Evolutionary conservation across 2,888 invertebrate species (phyloP).

Genomic region (Chrysopilus asiliformis): DNA sequence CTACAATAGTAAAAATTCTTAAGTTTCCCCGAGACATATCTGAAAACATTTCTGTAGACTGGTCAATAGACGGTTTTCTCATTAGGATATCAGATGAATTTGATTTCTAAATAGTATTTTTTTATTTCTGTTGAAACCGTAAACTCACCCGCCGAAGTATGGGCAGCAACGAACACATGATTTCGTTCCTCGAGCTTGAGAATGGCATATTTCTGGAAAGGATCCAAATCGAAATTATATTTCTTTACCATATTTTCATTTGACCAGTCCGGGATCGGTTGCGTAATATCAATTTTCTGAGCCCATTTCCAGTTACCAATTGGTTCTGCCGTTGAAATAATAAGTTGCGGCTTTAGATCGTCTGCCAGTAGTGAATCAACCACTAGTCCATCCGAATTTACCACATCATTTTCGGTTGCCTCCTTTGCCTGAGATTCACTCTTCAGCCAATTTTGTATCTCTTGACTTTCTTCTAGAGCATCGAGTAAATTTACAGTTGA

Average conservation of each 20-base stretch:
- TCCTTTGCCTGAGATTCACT: slow-evolving; percentile 10
- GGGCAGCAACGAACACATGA: slow-evolving; percentile 97
- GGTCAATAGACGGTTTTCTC: too few species aligned
- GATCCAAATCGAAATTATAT: slow-evolving; percentile 87
- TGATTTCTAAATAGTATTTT: not conserved
- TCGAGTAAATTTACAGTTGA: slow-evolving; percentile 29
- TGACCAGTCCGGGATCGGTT: slow-evolving; percentile 68
- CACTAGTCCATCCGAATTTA: slow-evolving; percentile 23
- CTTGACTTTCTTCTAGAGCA: slow-evolving; percentile 27
- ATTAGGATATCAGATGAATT: not conserved
- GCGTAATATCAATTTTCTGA: slow-evolving; percentile 67
- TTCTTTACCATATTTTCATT: slow-evolving; percentile 66
- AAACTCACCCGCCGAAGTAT: slow-evolving; percentile 78
- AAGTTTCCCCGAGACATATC: too few species aligned
- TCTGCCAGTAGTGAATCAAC: slow-evolving; percentile 28
- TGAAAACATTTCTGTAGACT: too few species aligned
- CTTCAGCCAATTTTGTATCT: slow-evolving; percentile 29
- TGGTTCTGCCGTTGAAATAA: slow-evolving; percentile 26
- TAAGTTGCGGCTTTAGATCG: slow-evolving; percentile 1
- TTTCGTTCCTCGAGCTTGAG: slow-evolving; percentile 84
- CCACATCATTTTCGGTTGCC: slow-evolving; percentile 1
- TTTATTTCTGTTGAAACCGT: not conserved
- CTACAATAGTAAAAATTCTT: too few species aligned
- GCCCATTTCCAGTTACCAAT: slow-evolving; percentile 61
- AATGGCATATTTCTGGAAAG: slow-evolving; percentile 95